Evolutionary conservation across 1,140 invertebrate species (phyloP).

Genomic region (Heliconius nattereri): DNA sequence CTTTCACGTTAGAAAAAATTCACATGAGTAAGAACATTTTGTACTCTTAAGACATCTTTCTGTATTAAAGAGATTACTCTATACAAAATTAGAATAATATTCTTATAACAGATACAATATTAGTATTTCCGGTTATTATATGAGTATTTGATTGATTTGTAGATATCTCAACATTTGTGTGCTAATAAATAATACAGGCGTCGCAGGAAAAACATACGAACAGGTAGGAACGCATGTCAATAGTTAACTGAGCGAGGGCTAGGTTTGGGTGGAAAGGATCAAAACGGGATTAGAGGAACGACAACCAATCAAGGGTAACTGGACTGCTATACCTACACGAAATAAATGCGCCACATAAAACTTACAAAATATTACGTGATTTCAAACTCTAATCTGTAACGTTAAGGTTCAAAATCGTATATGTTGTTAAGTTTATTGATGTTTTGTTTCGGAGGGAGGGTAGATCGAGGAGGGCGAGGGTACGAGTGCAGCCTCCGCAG

Average conservation of each 20-base stretch:
- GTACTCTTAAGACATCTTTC: no score
- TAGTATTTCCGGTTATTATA: no score
- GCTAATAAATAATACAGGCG: slow-evolving; percentile 25
- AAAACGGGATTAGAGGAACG: slow-evolving; percentile 82
- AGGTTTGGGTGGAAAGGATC: slow-evolving; percentile 80
- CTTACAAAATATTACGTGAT: slow-evolving; percentile 51
- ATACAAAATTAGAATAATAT: no score
- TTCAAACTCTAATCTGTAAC: slow-evolving; percentile 43
- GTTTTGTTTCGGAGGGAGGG: slow-evolving; percentile 79
- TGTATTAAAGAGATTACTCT: no score
- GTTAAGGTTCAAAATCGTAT: slow-evolving; percentile 49
- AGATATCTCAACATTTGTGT: not conserved
- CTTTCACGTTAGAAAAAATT: not conserved
- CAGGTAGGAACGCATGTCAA: slow-evolving; percentile 75
- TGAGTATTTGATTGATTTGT: not conserved
- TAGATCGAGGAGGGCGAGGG: slow-evolving; percentile 73
- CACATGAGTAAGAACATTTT: not conserved
- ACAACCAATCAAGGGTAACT: slow-evolving; percentile 83
- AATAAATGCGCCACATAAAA: slow-evolving; percentile 81
- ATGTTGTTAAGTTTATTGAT: slow-evolving; percentile 70
- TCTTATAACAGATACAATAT: not conserved
- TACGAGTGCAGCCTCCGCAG: slow-evolving; percentile 77
- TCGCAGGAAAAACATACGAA: slow-evolving; percentile 41
- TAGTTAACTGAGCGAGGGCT: slow-evolving; percentile 77
- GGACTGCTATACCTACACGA: slow-evolving; percentile 81